A percentile compares a stretch with the other conserved stretches of the same genome.
Evolutionary conservation across 2,797 vertebrate species (phyloP).

Genomic region (Pantherophis alleghaniensis): DNA sequence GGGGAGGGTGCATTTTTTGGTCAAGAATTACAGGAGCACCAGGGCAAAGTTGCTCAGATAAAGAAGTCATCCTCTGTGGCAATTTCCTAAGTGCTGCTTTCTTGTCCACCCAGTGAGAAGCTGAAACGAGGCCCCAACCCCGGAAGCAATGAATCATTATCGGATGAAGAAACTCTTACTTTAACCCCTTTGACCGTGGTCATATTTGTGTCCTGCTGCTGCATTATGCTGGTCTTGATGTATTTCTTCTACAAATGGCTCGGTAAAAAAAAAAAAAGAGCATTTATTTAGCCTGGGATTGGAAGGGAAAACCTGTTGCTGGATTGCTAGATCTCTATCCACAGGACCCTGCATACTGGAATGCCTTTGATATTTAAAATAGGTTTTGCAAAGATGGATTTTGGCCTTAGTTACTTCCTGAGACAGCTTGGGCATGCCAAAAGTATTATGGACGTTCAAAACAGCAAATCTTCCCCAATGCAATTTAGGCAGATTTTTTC

Average conservation of each 20-base stretch:
- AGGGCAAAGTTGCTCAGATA: neutral
- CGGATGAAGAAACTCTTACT: slow-evolving; percentile 81
- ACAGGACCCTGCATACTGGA: neutral
- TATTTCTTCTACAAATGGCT: slow-evolving; percentile 94
- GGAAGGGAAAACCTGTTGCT: neutral
- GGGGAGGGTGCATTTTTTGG: neutral
- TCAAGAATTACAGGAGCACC: neutral
- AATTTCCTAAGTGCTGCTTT: neutral
- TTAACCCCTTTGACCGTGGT: slow-evolving; percentile 88
- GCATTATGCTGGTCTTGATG: slow-evolving; percentile 89
- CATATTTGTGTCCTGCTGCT: slow-evolving; percentile 87
- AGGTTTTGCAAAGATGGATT: neutral
- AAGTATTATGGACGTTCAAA: neutral
- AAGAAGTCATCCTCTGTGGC: neutral
- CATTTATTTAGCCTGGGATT: neutral
- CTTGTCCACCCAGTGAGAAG: slow-evolving; percentile 73
- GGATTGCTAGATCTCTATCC: neutral
- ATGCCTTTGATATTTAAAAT: neutral
- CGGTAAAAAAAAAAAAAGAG: slow-evolving; percentile 71
- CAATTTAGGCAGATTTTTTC: neutral
- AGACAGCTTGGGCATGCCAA: neutral
- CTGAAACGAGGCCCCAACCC: slow-evolving; percentile 56
- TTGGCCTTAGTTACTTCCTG: neutral
- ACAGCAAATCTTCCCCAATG: neutral
- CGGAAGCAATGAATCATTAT: slow-evolving; percentile 70